phyloP scores from a whole-genome alignment of 2,888 invertebrate species.

The Anoncus sp. region DNA sequence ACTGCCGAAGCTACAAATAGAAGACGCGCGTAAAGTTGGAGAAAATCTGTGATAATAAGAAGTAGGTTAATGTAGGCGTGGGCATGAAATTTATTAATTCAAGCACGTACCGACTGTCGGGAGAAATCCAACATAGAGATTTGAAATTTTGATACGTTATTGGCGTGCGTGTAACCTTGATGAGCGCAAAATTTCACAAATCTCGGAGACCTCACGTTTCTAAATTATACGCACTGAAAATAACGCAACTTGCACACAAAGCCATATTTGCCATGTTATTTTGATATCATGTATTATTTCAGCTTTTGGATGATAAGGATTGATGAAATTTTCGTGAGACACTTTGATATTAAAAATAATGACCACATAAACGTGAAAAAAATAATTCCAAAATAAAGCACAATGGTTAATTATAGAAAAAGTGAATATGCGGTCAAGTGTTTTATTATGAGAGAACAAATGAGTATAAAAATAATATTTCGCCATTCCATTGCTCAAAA shows the following conservation, averaged over 20 bases:
- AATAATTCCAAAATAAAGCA: neutral
- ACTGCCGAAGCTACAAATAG: no score
- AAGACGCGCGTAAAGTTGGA: neutral
- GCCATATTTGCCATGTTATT: neutral
- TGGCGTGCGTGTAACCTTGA: neutral
- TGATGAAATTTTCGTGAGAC: neutral
- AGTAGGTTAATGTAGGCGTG: neutral
- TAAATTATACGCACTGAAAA: neutral
- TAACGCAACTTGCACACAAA: neutral
- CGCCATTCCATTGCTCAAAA: neutral
- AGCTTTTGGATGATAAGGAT: neutral
- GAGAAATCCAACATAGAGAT: neutral
- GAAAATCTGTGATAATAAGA: constrained; percentile 2
- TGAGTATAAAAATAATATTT: neutral
- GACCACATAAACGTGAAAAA: no score
- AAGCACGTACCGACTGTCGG: neutral
- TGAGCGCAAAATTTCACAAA: neutral
- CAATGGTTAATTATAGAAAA: neutral
- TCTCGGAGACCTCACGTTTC: neutral
- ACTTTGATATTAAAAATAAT: neutral
- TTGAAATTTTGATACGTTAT: neutral
- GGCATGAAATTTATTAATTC: neutral
- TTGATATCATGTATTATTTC: neutral
- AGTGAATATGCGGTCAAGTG: neutral
- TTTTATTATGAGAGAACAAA: neutral